Evolutionary conservation across 2,888 invertebrate species (phyloP), one percentile per base, ranked within the genome.

Genomic region (Lasioglossum vierecki): DNA sequence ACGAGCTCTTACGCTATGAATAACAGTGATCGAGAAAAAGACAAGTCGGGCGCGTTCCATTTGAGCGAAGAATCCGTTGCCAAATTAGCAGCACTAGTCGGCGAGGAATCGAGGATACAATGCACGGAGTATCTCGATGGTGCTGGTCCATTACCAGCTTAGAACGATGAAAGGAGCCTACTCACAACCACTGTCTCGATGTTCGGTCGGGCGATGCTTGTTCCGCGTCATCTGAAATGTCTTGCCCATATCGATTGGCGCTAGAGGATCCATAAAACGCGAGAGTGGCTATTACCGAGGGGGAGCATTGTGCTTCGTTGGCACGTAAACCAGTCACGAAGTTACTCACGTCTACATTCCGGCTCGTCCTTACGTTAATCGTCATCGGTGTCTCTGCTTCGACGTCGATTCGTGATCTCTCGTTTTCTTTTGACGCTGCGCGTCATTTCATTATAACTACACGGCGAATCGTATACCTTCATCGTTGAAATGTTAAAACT

Each of bases 91-190:
- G 68, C 44, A 63, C 60, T 60, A 79, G 80, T 44, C 63, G 72
- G 63, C 63, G 53, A 70, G 75, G 77, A 79, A 83, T 79, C 35
- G 76, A 79, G 77, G 57, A 77, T 80, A 79, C 71, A 75, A 74
- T 72, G 63, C 44, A 60, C 35, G 30, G 83, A 71, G 74, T 71
- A 82, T 79, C 79, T 66, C 73, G 79, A 80, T 44, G 81, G 79
- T 83, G 84, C 87, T 74, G 84, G 85, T 80, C 89, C 89, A 90
- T 90, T 90, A 89, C 84, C 82, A 74, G 70, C 77, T 79, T n/a
- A 26, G 70, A 66, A 88, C 71, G 85, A 89, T 82, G 84, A 90
- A 88, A 88, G 86, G 68, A 41, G 46, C 74, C 76, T 80, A 72
- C 53, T n/a, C 75, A 76, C 70, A 66, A 81, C 80, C 80, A 80